These are phyloP conservation scores for Hydra vulgaris DNA, from an alignment of 30 jellyfish, hydroid and myxozoan species.

Conservation along the genomic window DNA sequence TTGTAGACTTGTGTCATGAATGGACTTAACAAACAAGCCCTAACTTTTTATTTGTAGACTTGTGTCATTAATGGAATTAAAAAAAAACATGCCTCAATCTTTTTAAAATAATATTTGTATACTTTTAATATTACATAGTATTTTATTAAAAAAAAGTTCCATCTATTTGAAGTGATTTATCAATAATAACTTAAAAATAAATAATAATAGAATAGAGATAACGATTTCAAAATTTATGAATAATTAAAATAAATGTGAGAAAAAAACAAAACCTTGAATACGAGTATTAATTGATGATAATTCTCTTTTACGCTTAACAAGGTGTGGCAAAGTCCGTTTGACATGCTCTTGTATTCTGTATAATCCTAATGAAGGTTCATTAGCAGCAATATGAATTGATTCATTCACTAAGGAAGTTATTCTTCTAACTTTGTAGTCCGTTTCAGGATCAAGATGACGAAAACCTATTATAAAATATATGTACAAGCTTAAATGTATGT, in stretches of 20 bases:
- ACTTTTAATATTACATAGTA: no score
- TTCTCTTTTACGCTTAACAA: conserved; percentile 55
- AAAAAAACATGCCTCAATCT: no score
- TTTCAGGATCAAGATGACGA: conserved; percentile 74
- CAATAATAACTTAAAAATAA: no score
- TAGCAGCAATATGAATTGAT: conserved; percentile 62
- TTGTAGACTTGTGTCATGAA: no score
- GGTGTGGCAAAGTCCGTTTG: conserved; percentile 61
- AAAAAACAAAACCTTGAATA: conserved; percentile 21
- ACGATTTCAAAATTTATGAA: neutral
- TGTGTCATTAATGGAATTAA: no score
- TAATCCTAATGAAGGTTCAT: conserved; percentile 87
- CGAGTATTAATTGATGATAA: conserved; percentile 18
- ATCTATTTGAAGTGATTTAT: no score
- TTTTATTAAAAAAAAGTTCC: no score
- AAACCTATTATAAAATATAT: conserved; percentile 23
- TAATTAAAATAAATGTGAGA: neutral
- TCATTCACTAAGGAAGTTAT: conserved; percentile 61
- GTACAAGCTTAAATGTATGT: no score
- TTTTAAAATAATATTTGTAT: no score
- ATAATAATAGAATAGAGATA: no score
- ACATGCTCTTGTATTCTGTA: conserved; percentile 88
- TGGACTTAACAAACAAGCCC: no score
- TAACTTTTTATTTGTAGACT: no score
- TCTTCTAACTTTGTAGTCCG: conserved; percentile 61